phyloP scores from a whole-genome alignment of 2,113 vertebrate species.

The Oxygymnocypris stewartii region DNA sequence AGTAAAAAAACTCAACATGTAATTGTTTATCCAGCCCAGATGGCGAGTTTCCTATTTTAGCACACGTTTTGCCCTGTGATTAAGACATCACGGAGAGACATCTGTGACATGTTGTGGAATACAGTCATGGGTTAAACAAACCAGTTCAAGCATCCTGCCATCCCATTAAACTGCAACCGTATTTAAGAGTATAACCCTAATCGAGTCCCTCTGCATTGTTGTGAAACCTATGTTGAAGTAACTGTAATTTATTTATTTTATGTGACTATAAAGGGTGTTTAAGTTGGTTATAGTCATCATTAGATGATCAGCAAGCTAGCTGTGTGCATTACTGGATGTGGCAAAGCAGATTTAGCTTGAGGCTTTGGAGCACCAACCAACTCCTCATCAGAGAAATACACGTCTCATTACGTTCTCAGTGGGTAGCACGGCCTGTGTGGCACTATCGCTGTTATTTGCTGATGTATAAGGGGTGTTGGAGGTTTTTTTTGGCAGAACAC shows the following conservation, averaged over 20 bases:
- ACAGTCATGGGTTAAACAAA: background rate
- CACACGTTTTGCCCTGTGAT: conserved; percentile 59
- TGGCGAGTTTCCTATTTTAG: conserved; percentile 73
- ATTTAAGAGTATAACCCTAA: background rate
- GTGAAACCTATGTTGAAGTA: background rate
- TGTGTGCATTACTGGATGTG: background rate
- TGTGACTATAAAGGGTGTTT: background rate
- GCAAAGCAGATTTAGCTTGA: background rate
- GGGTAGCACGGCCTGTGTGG: background rate
- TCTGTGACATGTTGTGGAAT: conserved; percentile 23
- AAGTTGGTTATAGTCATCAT: background rate
- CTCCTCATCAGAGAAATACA: background rate
- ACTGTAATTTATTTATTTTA: background rate
- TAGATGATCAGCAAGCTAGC: background rate
- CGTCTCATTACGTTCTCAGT: conserved; percentile 12
- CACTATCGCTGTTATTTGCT: background rate
- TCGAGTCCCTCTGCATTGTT: background rate
- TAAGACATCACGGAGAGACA: conserved; percentile 53
- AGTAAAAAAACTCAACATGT: conserved; percentile 69
- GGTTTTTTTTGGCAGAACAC: background rate
- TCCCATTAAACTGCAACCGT: background rate
- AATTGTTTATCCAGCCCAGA: conserved; percentile 72
- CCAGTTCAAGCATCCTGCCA: background rate
- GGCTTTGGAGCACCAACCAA: background rate
- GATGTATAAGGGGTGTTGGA: conserved; percentile 30